Percentiles rank a stretch among this genome's conserved stretches.
phyloP scores from a whole-genome alignment of 1,140 invertebrate genomes.

The Bombus sibiricus region DNA sequence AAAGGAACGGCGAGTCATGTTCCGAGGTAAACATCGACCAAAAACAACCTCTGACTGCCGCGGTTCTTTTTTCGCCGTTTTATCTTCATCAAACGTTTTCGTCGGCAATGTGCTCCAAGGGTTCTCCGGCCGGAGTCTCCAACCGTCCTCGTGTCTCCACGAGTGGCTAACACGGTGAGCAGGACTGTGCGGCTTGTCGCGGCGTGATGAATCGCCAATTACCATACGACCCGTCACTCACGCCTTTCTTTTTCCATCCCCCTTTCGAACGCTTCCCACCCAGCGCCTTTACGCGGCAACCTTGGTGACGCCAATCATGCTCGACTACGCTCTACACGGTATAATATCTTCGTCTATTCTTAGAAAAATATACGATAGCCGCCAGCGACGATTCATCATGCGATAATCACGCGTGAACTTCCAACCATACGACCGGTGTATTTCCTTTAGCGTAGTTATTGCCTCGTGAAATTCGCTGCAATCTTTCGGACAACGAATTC shows the following conservation, averaged over 20 bases:
- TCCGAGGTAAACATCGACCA: slow-evolving; percentile 42
- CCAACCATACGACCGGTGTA: neutral
- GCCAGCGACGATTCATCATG: slow-evolving; percentile 36
- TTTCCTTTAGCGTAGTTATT: slow-evolving; percentile 13
- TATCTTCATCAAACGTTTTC: slow-evolving; percentile 60
- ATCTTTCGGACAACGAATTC: too few species aligned
- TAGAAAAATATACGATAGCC: slow-evolving; percentile 57
- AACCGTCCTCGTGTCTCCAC: slow-evolving; percentile 46
- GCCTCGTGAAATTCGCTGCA: neutral
- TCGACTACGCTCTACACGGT: slow-evolving; percentile 23
- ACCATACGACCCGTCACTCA: slow-evolving; percentile 60
- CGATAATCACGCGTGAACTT: slow-evolving; percentile 17
- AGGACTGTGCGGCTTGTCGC: slow-evolving; percentile 57
- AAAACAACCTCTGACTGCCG: slow-evolving; percentile 36
- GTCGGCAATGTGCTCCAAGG: slow-evolving; percentile 58
- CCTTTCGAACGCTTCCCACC: slow-evolving; percentile 14
- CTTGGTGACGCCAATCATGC: slow-evolving; percentile 59
- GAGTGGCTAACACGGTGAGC: slow-evolving; percentile 61
- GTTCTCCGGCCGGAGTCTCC: slow-evolving; percentile 38
- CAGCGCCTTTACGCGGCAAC: slow-evolving; percentile 39
- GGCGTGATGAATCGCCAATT: slow-evolving; percentile 61
- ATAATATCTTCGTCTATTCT: slow-evolving; percentile 45
- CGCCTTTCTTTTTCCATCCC: slow-evolving; percentile 30
- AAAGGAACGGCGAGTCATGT: slow-evolving; percentile 52
- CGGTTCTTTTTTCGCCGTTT: slow-evolving; percentile 46